Base-by-base conservation (phyloP, 2,888 invertebrate species). In the Listrodromus nycthemerus region DNA sequence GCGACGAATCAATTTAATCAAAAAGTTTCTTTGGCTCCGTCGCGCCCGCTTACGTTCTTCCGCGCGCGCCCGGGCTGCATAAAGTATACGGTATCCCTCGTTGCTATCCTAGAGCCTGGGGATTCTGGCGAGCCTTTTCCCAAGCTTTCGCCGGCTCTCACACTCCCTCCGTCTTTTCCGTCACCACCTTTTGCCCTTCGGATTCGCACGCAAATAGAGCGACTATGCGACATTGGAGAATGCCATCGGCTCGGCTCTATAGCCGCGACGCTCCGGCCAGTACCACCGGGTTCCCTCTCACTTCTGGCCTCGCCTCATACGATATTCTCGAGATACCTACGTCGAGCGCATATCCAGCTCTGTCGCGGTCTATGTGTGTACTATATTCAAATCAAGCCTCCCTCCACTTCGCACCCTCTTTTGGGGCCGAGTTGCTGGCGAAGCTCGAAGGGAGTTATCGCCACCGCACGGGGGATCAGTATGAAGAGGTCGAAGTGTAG, bases 141-240 rank as follows among this genome's bases (percentile, higher is more conserved):
- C 41, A 4, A 16, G 41, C 41, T 24, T 21, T 55, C 55, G 10
- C 7, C 4, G 21, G 13, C 24, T 55, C 55, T 55, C 55, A 21
- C 55, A 24, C 10, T 61, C 45, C 41, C 58, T 1, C 55, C 37
- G n/a, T 21, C 52, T 55, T 58, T 45, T 61, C 45, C 19, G 45
- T 41, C 41, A 50, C 58, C 50, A 24, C 37, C 77, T 45, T 61
- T 66, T 41, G 55, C 24, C 50, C 41, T 50, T 48, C 37, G 55
- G 63, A 66, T 66, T 58, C 71, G 48, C 71, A 71, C 76, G 71
- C 67, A 78, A 77, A 82, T 82, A 67, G 73, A 82, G 50, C 66
- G 82, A 71, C 41, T 78, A 58, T 77, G 67, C 73, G 73, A 30
- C 77, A 78, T 82, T 82, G 76, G 76, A 48, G 66, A 82, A 77